A percentile compares a stretch with the other conserved stretches of the same genome.
Evolutionary conservation across 2,113 vertebrate genomes (phyloP).

Genomic region (Tapirus terrestris): DNA sequence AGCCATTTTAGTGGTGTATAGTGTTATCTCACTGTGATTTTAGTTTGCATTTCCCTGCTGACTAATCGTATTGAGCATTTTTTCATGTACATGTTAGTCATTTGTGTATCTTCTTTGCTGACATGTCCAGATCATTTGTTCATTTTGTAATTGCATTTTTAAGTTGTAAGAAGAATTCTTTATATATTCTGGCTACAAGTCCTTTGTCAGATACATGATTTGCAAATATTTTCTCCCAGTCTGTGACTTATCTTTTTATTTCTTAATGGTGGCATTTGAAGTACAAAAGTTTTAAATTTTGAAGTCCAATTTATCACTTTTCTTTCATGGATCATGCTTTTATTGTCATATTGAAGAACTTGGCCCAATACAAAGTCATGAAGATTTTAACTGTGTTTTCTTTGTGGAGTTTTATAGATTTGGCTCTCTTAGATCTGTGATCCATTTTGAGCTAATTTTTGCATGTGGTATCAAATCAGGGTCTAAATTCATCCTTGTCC

Average conservation of each 20-base stretch:
- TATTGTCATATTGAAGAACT: not conserved
- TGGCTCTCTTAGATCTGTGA: not conserved
- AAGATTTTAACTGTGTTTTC: not conserved
- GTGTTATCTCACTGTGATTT: not conserved
- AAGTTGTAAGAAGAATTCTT: not conserved
- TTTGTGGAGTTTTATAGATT: not conserved
- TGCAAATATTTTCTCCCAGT: not conserved
- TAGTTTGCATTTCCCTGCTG: not conserved
- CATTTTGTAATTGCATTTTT: not conserved
- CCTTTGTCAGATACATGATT: not conserved
- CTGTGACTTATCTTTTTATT: not conserved
- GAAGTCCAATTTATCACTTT: not conserved
- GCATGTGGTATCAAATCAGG: not conserved
- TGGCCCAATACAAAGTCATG: not conserved
- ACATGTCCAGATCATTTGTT: not conserved
- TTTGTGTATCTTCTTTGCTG: not conserved
- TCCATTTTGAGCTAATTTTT: not conserved
- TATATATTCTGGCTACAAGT: not conserved
- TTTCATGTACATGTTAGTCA: not conserved
- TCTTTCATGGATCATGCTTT: not conserved
- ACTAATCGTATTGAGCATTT: not conserved
- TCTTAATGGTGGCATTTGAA: not conserved
- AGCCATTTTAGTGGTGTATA: not conserved
- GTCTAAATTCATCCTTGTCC: not conserved
- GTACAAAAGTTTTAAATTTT: not conserved